Evolutionary conservation across 2,797 vertebrate genomes (phyloP).

Genomic region (Acridotheres tristis): DNA sequence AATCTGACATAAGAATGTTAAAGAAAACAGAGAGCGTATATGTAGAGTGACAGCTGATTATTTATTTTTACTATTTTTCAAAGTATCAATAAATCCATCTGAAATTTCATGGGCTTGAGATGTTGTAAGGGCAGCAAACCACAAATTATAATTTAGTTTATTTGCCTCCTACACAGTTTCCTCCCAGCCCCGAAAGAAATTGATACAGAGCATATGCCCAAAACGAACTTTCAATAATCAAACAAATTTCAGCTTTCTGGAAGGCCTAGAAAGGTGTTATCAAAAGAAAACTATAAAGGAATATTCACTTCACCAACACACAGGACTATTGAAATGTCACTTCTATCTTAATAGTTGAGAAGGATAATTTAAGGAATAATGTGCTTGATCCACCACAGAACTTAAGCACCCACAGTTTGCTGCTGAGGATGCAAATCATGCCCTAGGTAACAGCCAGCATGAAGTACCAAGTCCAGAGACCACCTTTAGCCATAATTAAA

Average conservation of each 20-base stretch:
- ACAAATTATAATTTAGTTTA: not conserved
- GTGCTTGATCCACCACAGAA: not conserved
- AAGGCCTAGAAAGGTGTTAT: not conserved
- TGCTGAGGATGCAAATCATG: not conserved
- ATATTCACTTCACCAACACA: not conserved
- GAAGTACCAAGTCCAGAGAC: not conserved
- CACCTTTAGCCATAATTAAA: not conserved
- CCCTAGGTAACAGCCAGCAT: not conserved
- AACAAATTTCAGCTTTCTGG: not conserved
- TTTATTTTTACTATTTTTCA: slow-evolving; percentile 60
- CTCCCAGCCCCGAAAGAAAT: not conserved
- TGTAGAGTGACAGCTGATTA: slow-evolving; percentile 54
- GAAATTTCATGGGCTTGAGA: slow-evolving; percentile 35
- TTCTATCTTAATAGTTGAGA: not conserved
- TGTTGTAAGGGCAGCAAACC: not conserved
- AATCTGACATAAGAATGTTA: slow-evolving; percentile 62
- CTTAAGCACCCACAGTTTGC: not conserved
- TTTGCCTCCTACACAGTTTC: not conserved
- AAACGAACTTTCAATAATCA: slow-evolving; percentile 21
- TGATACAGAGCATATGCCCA: not conserved
- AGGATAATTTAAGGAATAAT: not conserved
- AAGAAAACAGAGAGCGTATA: slow-evolving; percentile 60
- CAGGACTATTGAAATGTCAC: not conserved
- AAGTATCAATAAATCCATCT: slow-evolving; percentile 51
- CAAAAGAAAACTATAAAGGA: not conserved